These are phyloP conservation scores for Apolygus lucorum DNA, from an alignment of 1,140 invertebrate species.

Conservation along the genomic window DNA sequence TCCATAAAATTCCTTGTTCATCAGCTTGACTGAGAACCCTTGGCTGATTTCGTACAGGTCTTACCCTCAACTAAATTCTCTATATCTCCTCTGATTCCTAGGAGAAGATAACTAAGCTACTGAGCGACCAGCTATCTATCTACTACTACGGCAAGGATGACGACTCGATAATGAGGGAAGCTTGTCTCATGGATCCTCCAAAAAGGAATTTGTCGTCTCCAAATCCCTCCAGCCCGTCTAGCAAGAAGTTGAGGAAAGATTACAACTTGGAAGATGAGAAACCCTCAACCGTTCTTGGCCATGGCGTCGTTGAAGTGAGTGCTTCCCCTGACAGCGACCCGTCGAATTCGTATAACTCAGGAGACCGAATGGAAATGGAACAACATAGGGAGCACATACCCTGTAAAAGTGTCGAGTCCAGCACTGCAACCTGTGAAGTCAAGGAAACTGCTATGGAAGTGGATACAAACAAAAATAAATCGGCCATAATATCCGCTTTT, in stretches of 20 bases:
- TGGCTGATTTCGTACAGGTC: too few species aligned
- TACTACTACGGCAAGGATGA: constrained; percentile 10
- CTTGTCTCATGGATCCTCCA: background rate
- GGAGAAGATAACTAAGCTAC: background rate
- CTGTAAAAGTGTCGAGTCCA: background rate
- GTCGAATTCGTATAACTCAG: background rate
- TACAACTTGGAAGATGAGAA: background rate
- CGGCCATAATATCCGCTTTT: background rate
- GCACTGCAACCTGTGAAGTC: background rate
- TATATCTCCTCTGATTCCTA: too few species aligned
- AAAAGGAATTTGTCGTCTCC: background rate
- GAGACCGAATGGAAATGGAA: background rate
- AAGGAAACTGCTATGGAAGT: background rate
- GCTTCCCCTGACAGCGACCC: background rate
- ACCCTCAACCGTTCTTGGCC: background rate
- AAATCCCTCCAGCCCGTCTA: background rate
- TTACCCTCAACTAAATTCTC: too few species aligned
- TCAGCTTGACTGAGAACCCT: too few species aligned
- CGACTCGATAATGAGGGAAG: constrained; percentile 5
- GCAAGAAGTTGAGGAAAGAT: background rate
- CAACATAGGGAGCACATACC: background rate
- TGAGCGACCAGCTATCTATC: constrained; percentile 2
- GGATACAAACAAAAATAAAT: background rate
- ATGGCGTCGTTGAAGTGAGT: background rate
- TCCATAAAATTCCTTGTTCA: too few species aligned